These are phyloP conservation scores for Lepidochitona cinerea DNA, from an alignment of 2,888 invertebrate species.

Conservation along the genomic window DNA sequence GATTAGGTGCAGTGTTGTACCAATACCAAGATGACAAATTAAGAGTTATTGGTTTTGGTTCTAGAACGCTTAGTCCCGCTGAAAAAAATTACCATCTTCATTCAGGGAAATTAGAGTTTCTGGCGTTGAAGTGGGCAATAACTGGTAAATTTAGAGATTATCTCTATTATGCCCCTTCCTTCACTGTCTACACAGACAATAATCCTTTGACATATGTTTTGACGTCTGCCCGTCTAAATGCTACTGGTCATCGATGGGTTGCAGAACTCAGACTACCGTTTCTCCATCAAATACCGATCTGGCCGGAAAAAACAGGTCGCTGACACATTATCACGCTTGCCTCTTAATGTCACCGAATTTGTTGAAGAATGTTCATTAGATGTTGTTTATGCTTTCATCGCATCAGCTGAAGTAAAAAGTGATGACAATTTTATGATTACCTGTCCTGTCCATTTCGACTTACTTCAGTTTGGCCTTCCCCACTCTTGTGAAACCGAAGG, in stretches of 20 bases:
- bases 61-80: slow-evolving; percentile 9
- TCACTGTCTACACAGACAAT: slow-evolving; percentile 2
- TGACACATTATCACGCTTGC: slow-evolving; percentile 15
- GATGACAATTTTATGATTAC: background rate
- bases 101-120: slow-evolving; percentile 12
- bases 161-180: slow-evolving; percentile 7
- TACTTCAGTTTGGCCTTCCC: background rate
- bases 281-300: slow-evolving; percentile 7
- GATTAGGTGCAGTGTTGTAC: slow-evolving; percentile 31
- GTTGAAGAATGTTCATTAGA: background rate
- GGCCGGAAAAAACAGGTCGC: slow-evolving; percentile 18
- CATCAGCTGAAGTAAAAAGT: background rate
- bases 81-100: slow-evolving; percentile 21
- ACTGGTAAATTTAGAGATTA: slow-evolving; percentile 20
- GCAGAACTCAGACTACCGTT: slow-evolving; percentile 15
- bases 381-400: background rate
- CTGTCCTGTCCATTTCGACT: background rate
- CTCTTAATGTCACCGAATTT: background rate
- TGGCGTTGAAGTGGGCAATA: slow-evolving; percentile 25
- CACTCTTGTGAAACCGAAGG: background rate
- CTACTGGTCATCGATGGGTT: slow-evolving; percentile 20
- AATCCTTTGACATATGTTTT: slow-evolving; percentile 20
- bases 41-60: slow-evolving; percentile 21
- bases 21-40: slow-evolving; percentile 15
- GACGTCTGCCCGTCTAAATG: slow-evolving; percentile 20